phyloP scores from a whole-genome alignment of 2,113 vertebrate genomes.

The Parus major region DNA sequence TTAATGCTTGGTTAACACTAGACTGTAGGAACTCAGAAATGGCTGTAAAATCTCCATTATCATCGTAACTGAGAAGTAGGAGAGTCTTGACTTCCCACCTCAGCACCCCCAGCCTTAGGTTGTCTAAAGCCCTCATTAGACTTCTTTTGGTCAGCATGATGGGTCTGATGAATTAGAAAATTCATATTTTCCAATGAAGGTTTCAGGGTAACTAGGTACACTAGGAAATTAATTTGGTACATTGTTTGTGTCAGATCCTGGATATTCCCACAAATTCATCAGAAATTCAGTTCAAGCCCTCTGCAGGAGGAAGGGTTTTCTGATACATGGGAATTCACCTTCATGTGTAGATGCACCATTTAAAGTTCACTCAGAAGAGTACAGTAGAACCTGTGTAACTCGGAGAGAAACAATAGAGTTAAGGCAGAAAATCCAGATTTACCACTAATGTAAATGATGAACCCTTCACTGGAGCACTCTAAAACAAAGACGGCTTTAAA shows the following conservation, averaged over 20 bases:
- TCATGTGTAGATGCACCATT: background rate
- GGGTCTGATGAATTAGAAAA: background rate
- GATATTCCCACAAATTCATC: background rate
- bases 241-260: background rate
- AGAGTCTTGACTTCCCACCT: background rate
- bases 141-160: background rate
- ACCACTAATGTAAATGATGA: background rate
- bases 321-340: background rate
- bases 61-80: background rate
- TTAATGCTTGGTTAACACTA: background rate
- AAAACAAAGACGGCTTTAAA: conserved; percentile 28
- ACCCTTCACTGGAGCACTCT: background rate
- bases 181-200: background rate
- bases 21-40: background rate
- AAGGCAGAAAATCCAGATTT: background rate
- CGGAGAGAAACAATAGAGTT: background rate
- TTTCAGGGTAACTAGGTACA: background rate
- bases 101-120: background rate
- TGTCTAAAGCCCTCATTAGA: background rate
- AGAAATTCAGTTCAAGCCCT: background rate
- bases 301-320: background rate
- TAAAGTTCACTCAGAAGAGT: background rate
- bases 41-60: background rate
- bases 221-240: background rate
- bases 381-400: background rate